Base-by-base conservation (phyloP, 1,140 invertebrate genomes). In the Centruroides vittatus region DNA sequence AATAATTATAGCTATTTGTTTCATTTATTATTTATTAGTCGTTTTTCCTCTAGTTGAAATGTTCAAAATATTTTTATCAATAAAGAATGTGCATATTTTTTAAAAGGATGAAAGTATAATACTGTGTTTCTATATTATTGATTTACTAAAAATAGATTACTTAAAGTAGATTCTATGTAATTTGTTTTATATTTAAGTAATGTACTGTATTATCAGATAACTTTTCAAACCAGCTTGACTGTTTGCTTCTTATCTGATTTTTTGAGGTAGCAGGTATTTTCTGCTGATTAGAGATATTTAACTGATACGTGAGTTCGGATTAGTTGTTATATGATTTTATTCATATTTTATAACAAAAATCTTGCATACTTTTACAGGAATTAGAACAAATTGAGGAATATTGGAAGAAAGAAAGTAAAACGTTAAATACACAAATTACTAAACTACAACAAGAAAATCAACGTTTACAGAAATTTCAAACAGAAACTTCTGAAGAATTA, bases 301-400 rank as follows among this genome's bases (percentile, higher is more conserved):
- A 1, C 41, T 41, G 41, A 41, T 41, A 41, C 3, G 35, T 54
- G 13, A 23, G 8, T 53, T 9, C 3, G 51, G 11, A 36, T 55
- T 36, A 36, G 35, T 23, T 23, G 23, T 23, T 23, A 23, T 23
- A 23, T 23, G 23, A 23, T 23, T 23, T 23, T 23, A 23, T 23
- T 23, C 23, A 2, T 23, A 23, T 23, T 23, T 23, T 23, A 23
- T 23, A 23, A 23, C 23, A 23, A 23, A 23, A 23, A 23, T 1
- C 23, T 23, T 23, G 23, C 23, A 23, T 35, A 34, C 56, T 6
- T 61, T 36, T 61, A 23, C 55, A 62, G 61, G 47, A 56, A 6
- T 58, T 58, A 49, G 61, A 62, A 41, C 56, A 62, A 11, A 10
- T 58, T 12, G 61, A 62, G 58, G 57, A 58, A 36, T 50, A 51